phyloP scores from a whole-genome alignment of 2,113 vertebrate genomes.

The Actenoides lindsayi region DNA sequence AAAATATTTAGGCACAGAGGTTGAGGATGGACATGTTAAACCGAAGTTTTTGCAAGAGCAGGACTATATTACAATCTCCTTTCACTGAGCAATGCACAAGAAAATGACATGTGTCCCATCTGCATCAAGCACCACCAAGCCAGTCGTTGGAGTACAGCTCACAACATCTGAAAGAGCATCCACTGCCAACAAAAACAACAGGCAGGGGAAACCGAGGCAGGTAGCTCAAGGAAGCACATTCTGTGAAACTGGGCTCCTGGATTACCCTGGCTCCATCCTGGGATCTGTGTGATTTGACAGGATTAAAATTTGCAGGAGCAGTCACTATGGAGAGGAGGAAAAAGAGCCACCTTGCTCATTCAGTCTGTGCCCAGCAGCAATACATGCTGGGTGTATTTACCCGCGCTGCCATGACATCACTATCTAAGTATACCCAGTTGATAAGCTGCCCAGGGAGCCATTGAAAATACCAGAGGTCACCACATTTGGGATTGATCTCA shows the following conservation, averaged over 20 bases:
- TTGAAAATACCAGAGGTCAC: constrained; percentile 41
- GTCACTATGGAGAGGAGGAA: neutral
- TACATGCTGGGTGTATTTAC: neutral
- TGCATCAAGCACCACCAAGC: neutral
- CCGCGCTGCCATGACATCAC: neutral
- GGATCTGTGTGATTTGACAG: neutral
- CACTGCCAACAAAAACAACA: neutral
- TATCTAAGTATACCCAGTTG: constrained; percentile 9
- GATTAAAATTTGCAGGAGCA: neutral
- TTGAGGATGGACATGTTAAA: neutral
- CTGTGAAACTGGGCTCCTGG: accelerated
- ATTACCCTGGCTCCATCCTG: neutral
- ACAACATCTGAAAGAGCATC: neutral
- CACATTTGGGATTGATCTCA: accelerated
- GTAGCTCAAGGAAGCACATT: accelerated
- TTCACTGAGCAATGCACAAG: neutral
- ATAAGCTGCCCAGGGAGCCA: neutral
- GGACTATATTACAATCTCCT: neutral
- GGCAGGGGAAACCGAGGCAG: neutral
- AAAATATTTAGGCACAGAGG: neutral
- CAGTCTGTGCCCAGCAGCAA: neutral
- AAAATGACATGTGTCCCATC: accelerated
- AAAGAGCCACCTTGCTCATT: neutral
- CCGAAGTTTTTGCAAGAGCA: neutral
- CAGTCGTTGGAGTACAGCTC: accelerated